Evolutionary conservation across 2,888 invertebrate species (phyloP).

Genomic region (Parasteatoda lunata): DNA sequence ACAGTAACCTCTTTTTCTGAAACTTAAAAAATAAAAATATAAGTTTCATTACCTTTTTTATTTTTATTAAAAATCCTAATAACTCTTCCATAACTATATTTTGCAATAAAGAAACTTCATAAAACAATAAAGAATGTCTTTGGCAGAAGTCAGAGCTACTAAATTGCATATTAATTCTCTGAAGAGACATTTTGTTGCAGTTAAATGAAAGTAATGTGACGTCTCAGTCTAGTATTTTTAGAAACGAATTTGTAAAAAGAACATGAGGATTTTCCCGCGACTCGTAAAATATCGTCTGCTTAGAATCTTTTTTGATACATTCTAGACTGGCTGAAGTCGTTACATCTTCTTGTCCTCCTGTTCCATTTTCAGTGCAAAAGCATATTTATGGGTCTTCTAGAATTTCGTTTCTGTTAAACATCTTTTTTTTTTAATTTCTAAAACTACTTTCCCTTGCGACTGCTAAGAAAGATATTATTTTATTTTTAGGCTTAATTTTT

Average conservation of each 20-base stretch:
- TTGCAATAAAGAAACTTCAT: no score
- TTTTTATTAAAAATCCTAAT: no score
- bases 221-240: not conserved
- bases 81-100: no score
- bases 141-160: no score
- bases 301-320: constrained; percentile 1
- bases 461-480: no score
- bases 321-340: not conserved
- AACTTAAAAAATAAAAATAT: no score
- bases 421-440: not conserved
- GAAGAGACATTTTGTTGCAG: not conserved
- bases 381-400: constrained; percentile 17
- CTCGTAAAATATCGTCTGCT: constrained; percentile 10
- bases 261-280: not conserved
- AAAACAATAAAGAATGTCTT: no score
- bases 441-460: no score
- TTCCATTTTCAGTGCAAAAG: constrained; percentile 14
- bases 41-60: no score
- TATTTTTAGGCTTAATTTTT: no score
- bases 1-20: no score
- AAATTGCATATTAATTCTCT: not conserved
- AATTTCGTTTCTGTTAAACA: not conserved
- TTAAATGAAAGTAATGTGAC: not conserved
- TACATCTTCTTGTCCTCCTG: constrained; percentile 4
- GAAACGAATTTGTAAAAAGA: not conserved